Evolutionary conservation across 1,140 invertebrate genomes (phyloP).

Genomic region (Brachionus paranguensis): DNA sequence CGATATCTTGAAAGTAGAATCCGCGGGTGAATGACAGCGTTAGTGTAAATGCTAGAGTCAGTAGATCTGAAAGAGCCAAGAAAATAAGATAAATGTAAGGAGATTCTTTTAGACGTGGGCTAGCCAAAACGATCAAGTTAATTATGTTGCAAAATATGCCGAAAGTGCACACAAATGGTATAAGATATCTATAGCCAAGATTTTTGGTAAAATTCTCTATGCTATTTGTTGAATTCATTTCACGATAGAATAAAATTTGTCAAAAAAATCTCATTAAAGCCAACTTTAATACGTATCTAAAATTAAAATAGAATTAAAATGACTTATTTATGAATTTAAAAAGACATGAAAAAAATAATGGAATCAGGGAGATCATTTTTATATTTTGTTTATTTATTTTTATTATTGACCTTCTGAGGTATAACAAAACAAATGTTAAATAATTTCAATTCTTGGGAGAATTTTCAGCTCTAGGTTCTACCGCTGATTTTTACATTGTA

Average conservation of each 20-base stretch:
- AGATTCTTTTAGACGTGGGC: constrained; percentile 47
- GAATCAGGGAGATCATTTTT: too few species aligned
- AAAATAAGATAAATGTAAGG: constrained; percentile 50
- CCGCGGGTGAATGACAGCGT: constrained; percentile 43
- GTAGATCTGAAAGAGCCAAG: constrained; percentile 46
- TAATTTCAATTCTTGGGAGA: too few species aligned
- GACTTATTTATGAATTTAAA: too few species aligned
- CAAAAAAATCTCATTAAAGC: not conserved
- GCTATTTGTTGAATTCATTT: not conserved
- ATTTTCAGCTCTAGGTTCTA: too few species aligned
- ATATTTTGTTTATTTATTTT: too few species aligned
- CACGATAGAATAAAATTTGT: not conserved
- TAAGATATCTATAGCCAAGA: constrained; percentile 42
- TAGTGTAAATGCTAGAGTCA: constrained; percentile 45
- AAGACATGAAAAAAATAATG: too few species aligned
- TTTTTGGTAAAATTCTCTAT: constrained; percentile 27
- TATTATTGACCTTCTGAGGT: too few species aligned
- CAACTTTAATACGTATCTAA: not conserved
- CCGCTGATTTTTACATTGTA: too few species aligned
- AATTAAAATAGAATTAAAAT: too few species aligned
- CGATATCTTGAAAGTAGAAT: constrained; percentile 43
- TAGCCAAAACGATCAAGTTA: constrained; percentile 48
- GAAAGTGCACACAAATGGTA: constrained; percentile 47
- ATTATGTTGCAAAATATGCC: constrained; percentile 50
- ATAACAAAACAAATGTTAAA: too few species aligned